Conservation (phyloP, 2,888 invertebrate species). For the Agrochola lota region DNA sequence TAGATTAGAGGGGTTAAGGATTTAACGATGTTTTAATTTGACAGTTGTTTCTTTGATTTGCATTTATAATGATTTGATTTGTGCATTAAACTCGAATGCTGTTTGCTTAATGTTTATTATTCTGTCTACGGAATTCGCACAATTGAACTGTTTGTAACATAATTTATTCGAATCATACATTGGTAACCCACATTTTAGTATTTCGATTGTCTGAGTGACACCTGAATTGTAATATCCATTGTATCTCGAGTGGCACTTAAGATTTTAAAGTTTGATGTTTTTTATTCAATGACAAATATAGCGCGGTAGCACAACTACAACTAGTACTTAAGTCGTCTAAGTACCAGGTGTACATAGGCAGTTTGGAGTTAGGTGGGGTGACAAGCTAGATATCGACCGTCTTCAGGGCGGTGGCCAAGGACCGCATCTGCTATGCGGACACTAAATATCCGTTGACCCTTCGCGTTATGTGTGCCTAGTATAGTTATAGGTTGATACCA, state of each 20-base stretch:
- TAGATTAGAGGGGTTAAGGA: conserved; percentile 8
- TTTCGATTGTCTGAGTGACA: conserved; percentile 50
- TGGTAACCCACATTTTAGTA: conserved; percentile 49
- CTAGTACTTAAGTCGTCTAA: conserved; percentile 73
- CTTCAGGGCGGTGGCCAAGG: conserved; percentile 89
- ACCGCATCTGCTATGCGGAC: conserved; percentile 89
- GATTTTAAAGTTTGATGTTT: conserved; percentile 44
- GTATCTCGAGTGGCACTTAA: conserved; percentile 31
- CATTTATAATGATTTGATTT: conserved; percentile 39
- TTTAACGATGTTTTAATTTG: conserved; percentile 37
- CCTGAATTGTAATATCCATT: conserved; percentile 41
- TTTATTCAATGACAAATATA: conserved; percentile 53
- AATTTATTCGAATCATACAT: conserved; percentile 55
- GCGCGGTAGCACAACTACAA: conserved; percentile 48
- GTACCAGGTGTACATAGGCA: conserved; percentile 88
- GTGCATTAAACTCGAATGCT: conserved; percentile 29
- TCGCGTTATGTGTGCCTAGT: conserved; percentile 80
- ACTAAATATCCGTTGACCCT: conserved; percentile 90
- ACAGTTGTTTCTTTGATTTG: conserved; percentile 41
- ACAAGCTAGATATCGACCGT: conserved; percentile 88
- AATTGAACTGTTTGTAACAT: conserved; percentile 50
- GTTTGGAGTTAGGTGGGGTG: conserved; percentile 87
- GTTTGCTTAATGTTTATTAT: conserved; percentile 36
- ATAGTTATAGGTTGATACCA: conserved; percentile 68
- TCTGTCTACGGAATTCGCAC: conserved; percentile 51